phyloP scores from a whole-genome alignment of 2,113 vertebrate species.

The Todiramphus chloris region DNA sequence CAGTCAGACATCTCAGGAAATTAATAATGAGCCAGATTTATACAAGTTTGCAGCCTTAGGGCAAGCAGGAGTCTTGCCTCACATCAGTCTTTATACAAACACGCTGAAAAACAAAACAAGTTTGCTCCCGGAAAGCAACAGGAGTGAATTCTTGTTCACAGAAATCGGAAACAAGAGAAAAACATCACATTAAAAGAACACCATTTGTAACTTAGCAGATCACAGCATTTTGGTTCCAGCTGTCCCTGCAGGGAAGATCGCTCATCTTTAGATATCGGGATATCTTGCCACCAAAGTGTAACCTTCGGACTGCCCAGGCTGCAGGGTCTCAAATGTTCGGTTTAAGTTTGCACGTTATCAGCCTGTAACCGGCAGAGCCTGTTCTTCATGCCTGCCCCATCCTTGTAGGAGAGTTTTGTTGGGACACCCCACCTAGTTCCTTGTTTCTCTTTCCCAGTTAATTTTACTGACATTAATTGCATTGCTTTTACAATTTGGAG shows the following conservation, averaged over 20 bases:
- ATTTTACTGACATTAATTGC: neutral
- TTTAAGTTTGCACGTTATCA: neutral
- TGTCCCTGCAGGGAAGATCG: neutral
- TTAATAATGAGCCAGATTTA: constrained; percentile 37
- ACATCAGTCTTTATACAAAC: constrained; percentile 34
- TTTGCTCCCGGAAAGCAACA: constrained; percentile 40
- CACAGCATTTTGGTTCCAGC: neutral
- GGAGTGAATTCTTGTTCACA: constrained; percentile 17
- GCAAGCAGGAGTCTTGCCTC: constrained; percentile 18
- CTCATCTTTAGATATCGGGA: neutral
- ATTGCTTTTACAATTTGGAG: neutral
- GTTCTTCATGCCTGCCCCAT: neutral
- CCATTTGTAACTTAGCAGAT: neutral
- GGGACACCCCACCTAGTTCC: neutral
- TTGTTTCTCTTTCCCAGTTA: neutral
- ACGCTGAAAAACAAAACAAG: constrained; percentile 37
- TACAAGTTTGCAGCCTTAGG: constrained; percentile 19
- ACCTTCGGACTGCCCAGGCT: neutral
- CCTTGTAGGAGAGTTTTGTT: neutral
- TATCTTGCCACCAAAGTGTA: neutral
- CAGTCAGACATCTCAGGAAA: constrained; percentile 32
- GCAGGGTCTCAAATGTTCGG: neutral
- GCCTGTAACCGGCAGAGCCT: constrained; percentile 2
- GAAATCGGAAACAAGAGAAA: constrained; percentile 12
- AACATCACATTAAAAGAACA: neutral